Evolutionary conservation across 2,113 vertebrate genomes (phyloP), one percentile per base, ranked within the genome.

Genomic region (Corynorhinus townsendii): DNA sequence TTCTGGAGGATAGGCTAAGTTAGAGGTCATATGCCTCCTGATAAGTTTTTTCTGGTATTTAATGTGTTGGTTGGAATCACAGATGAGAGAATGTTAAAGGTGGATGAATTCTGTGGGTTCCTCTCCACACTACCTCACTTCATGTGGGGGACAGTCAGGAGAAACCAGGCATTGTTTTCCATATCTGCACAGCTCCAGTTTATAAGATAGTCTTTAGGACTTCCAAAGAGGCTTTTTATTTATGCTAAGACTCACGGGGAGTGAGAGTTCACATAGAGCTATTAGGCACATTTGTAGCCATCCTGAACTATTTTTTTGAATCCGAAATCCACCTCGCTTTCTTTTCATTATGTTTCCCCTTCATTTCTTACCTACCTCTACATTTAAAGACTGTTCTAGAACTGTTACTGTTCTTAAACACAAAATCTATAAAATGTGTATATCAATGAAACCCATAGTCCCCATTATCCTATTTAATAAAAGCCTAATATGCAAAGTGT

Each of bases 331-430:
- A 56, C 40, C 19, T 40, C 33, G 17, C 1, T 90, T 94, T 54
- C 38, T 77, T 87, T 71, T 66, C 59, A 35, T 73, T 82, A 64
- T 26, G 22, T 49, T 26, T 1, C 8, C 56, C 19, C 30, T 84
- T 87, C 54, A 26, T 90, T 81, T 86, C 24, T 90, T 28, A n/a
- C 22, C 40, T 88, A 52, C 26, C 4, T 40, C 38, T 83, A 7
- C 3, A 43, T 47, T 68, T 38, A 86, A 87, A 83, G 45, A 45
- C 3, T 75, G 14, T 20, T 56, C 59, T 94, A 45, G 83, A 94
- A 94, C 66, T 52, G 81, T 0, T 77, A 84, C 19, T 56, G 1
- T 82, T 91, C 93, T 98, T 81, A 95, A 91, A 82, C 40, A 56
- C 12, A 92, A 91, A 94, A 69, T 66, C 89, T 95, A 83, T 64